These are phyloP conservation scores for Trissolcus basalis DNA, from an alignment of 1,140 invertebrate species.

Conservation along the genomic window DNA sequence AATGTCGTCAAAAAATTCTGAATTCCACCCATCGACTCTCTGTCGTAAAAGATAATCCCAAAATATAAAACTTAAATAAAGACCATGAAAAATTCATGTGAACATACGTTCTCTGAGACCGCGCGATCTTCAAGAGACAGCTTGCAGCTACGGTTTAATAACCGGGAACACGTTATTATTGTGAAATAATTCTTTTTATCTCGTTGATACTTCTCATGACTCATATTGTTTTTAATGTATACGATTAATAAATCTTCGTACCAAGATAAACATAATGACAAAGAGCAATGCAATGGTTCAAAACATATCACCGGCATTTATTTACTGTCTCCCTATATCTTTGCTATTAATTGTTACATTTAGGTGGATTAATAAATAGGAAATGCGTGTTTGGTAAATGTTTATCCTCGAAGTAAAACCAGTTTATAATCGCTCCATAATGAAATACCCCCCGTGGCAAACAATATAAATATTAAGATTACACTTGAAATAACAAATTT, in stretches of 20 bases:
- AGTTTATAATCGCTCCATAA: slow-evolving; percentile 26
- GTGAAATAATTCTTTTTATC: background rate
- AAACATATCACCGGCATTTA: background rate
- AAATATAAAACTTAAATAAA: slow-evolving; percentile 23
- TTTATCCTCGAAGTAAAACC: slow-evolving; percentile 14
- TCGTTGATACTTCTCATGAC: background rate
- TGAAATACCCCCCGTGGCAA: slow-evolving; percentile 2
- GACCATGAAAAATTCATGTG: slow-evolving; percentile 30
- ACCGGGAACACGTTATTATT: slow-evolving; percentile 2
- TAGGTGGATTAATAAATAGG: slow-evolving; percentile 19
- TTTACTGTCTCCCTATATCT: slow-evolving; percentile 7
- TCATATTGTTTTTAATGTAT: slow-evolving; percentile 1
- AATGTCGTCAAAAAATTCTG: slow-evolving; percentile 18
- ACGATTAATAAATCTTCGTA: slow-evolving; percentile 1
- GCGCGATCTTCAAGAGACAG: no score
- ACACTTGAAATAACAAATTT: no score
- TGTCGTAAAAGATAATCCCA: slow-evolving; percentile 21
- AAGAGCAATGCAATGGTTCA: background rate
- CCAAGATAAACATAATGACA: slow-evolving; percentile 11
- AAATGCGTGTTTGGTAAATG: slow-evolving; percentile 4
- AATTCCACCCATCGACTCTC: slow-evolving; percentile 12
- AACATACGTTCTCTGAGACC: background rate
- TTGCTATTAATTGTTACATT: slow-evolving; percentile 32
- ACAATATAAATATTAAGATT: slow-evolving; percentile 2
- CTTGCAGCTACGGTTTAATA: background rate